Evolutionary conservation across 1,140 invertebrate genomes (phyloP).

Genomic region (Sitophilus oryzae): DNA sequence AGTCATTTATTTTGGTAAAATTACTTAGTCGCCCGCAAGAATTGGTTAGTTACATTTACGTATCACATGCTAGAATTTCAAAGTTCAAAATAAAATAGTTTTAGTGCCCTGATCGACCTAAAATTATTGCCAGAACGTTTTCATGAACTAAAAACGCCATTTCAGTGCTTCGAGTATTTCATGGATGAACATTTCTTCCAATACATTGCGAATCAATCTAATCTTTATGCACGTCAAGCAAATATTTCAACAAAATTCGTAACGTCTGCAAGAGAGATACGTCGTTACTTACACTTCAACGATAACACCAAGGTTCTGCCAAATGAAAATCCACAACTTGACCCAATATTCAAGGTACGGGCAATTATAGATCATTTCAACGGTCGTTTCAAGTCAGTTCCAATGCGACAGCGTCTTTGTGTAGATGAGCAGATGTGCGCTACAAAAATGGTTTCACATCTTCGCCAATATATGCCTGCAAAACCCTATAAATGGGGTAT

Average conservation of each 20-base stretch:
- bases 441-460: conserved; percentile 22
- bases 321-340: conserved; percentile 30
- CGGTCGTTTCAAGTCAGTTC: conserved; percentile 35
- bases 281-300: conserved; percentile 32
- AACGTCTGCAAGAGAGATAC: conserved; percentile 5
- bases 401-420: conserved; percentile 14
- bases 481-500: too few relatives aligned
- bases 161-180: conserved; percentile 1
- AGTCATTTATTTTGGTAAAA: neutral
- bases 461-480: conserved; percentile 27
- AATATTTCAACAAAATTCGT: conserved; percentile 3
- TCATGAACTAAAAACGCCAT: neutral
- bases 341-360: conserved; percentile 41
- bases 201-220: neutral
- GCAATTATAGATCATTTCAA: conserved; percentile 40
- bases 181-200: conserved; percentile 3
- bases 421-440: conserved; percentile 27
- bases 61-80: neutral
- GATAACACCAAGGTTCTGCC: conserved; percentile 30
- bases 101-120: neutral
- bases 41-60: neutral
- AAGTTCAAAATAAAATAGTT: conserved; percentile 5
- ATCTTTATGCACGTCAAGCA: conserved; percentile 1
- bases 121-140: conserved; percentile 3
- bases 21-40: neutral